Conservation (phyloP, 2,113 vertebrate genomes). For the Apteryx mantelli region DNA sequence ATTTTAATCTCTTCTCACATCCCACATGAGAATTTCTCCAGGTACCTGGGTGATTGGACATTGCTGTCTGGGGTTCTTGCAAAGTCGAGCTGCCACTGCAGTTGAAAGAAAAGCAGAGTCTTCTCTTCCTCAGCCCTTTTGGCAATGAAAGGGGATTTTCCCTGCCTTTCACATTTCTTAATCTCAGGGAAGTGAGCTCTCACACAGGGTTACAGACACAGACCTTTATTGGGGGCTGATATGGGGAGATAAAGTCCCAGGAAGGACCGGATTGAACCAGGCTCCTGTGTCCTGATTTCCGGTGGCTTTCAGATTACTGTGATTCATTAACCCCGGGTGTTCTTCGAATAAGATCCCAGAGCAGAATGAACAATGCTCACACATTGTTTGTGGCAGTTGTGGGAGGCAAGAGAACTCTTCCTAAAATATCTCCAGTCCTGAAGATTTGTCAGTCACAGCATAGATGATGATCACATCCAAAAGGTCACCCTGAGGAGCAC, state of each 20-base stretch:
- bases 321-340: background rate
- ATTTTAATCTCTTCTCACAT: background rate
- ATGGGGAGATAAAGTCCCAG: background rate
- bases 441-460: background rate
- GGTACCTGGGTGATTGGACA: background rate
- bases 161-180: background rate
- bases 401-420: background rate
- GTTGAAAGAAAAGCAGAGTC: background rate
- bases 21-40: background rate
- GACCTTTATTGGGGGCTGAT: background rate
- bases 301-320: background rate
- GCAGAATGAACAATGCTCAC: background rate
- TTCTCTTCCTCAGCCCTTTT: background rate
- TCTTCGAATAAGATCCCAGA: background rate
- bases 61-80: rapidly evolving
- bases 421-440: background rate
- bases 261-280: background rate
- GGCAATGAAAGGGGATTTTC: background rate
- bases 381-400: background rate
- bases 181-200: background rate
- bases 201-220: too few relatives aligned
- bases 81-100: background rate
- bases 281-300: background rate
- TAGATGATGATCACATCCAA: background rate
- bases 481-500: background rate